phyloP scores from a whole-genome alignment of 2,797 vertebrate genomes.

The Varecia variegata region DNA sequence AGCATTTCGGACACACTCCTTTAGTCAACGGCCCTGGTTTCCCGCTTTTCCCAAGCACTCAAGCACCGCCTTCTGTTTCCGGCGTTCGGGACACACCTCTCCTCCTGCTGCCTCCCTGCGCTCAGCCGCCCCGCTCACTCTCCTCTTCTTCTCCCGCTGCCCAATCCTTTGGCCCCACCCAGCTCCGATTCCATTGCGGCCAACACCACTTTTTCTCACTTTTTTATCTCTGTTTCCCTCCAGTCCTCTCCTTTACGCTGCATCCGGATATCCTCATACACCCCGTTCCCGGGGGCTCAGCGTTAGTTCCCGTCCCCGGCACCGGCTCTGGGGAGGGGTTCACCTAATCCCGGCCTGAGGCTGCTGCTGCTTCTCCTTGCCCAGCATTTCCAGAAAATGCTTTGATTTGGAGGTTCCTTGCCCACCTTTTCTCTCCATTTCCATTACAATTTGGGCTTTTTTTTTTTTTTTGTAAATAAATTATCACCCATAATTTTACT shows the following conservation, averaged over 20 bases:
- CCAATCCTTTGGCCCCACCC: fast-evolving
- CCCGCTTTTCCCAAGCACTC: not conserved
- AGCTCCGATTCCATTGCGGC: fast-evolving
- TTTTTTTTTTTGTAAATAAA: not conserved
- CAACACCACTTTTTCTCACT: not conserved
- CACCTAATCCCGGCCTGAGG: not conserved
- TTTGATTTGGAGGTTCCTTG: not conserved
- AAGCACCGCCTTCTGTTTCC: not conserved
- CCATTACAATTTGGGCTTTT: not conserved
- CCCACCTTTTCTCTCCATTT: not conserved
- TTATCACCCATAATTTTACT: not conserved
- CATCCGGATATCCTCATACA: not conserved
- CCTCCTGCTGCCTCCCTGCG: too few relatives aligned
- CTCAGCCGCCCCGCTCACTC: not conserved
- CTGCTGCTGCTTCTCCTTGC: not conserved
- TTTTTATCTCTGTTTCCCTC: not conserved
- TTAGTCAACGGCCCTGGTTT: fast-evolving
- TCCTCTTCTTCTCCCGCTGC: too few relatives aligned
- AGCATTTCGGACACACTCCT: not conserved
- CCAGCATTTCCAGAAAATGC: not conserved
- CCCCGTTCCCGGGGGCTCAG: not conserved
- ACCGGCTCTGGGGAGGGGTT: not conserved
- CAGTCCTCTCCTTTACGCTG: too few relatives aligned
- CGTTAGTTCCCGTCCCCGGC: too few relatives aligned
- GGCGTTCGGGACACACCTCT: not conserved